phyloP scores from a whole-genome alignment of 2,113 vertebrate species.

The Odocoileus virginianus region DNA sequence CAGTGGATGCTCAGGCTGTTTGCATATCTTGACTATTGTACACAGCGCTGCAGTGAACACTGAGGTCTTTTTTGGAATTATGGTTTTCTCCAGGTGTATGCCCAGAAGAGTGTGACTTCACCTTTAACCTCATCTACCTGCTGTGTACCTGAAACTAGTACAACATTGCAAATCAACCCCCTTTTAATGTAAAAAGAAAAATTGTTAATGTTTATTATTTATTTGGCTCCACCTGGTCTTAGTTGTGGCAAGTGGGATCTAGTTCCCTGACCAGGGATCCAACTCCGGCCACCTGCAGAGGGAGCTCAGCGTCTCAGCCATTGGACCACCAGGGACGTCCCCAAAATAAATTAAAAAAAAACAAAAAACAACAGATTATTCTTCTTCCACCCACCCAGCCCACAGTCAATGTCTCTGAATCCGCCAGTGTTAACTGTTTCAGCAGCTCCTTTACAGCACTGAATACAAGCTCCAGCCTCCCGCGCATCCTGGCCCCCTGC shows the following conservation, averaged over 20 bases:
- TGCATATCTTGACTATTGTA: neutral
- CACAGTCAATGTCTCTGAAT: neutral
- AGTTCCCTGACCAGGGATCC: neutral
- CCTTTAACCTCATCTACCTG: neutral
- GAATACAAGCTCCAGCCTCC: neutral
- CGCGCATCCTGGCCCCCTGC: accelerated
- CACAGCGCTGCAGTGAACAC: neutral
- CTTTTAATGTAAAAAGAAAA: neutral
- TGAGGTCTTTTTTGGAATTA: neutral
- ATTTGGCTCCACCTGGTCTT: neutral
- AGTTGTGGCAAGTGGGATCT: neutral
- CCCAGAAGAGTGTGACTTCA: neutral
- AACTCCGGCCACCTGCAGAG: neutral
- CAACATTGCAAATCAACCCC: neutral
- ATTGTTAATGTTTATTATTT: neutral
- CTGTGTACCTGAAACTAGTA: neutral
- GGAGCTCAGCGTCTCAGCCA: neutral
- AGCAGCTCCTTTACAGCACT: neutral
- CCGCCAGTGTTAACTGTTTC: neutral
- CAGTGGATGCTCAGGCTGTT: neutral
- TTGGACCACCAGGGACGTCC: neutral
- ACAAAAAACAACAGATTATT: neutral
- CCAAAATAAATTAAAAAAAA: neutral
- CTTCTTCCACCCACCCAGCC: neutral
- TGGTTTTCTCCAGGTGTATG: neutral